Evolutionary conservation across 1,140 invertebrate species (phyloP).

Genomic region (Arion vulgaris): DNA sequence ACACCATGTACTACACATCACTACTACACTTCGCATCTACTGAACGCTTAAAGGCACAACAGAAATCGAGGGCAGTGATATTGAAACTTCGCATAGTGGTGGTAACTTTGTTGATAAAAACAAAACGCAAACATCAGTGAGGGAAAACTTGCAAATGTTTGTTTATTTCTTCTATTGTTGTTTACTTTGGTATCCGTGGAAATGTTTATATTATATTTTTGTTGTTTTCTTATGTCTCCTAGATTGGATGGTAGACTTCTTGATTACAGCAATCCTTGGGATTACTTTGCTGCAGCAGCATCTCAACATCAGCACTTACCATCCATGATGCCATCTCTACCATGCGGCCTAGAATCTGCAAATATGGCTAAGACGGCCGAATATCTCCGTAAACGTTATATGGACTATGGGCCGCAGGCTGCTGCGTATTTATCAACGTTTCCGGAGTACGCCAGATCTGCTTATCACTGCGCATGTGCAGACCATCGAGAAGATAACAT

Average conservation of each 20-base stretch:
- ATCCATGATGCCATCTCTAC: constrained; percentile 2
- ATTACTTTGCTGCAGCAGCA: constrained; percentile 34
- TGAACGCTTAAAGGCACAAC: no score
- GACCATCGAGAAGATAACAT: constrained; percentile 52
- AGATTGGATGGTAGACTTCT: constrained; percentile 30
- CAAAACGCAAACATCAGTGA: no score
- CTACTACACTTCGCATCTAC: no score
- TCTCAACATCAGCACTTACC: constrained; percentile 25
- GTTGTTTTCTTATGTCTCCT: neutral
- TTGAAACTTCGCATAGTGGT: no score
- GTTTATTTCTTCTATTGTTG: no score
- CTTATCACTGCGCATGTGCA: constrained; percentile 44
- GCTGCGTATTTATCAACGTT: constrained; percentile 41
- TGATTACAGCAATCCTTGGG: constrained; percentile 11
- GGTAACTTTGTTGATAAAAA: no score
- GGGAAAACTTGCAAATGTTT: no score
- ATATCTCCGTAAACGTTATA: constrained; percentile 40
- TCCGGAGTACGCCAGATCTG: constrained; percentile 41
- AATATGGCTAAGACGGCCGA: constrained; percentile 41
- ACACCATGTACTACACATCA: no score
- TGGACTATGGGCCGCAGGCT: constrained; percentile 26
- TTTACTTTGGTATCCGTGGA: no score
- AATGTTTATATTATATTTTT: no score
- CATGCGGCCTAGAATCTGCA: constrained; percentile 43
- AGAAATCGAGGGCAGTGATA: no score